Conservation (phyloP, 2,888 invertebrate genomes). For the Scrobipalpa costella region DNA sequence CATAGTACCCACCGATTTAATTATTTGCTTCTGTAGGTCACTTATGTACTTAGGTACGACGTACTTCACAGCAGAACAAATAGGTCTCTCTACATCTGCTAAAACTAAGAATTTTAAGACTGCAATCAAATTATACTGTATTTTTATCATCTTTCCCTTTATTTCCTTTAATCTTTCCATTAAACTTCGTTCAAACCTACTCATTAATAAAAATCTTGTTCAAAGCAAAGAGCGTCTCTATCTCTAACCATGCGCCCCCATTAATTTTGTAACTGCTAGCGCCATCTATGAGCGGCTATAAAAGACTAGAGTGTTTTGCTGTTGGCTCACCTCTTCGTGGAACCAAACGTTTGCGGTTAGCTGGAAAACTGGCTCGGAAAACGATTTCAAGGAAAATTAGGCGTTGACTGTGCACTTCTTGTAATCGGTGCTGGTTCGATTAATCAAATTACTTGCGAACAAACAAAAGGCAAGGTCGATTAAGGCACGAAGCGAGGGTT, state of each 20-base stretch:
- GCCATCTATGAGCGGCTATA: not conserved
- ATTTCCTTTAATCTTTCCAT: not conserved
- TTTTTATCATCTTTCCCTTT: too few relatives aligned
- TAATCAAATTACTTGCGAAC: constrained; percentile 4
- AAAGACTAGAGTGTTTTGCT: not conserved
- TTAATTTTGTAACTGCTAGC: not conserved
- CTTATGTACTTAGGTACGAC: too few relatives aligned
- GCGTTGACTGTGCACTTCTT: constrained; percentile 18
- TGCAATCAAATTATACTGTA: too few relatives aligned
- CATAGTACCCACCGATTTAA: too few relatives aligned
- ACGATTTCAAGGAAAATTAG: not conserved
- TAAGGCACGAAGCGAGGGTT: too few relatives aligned
- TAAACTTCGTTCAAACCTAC: too few relatives aligned
- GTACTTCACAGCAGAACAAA: too few relatives aligned
- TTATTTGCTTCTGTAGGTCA: too few relatives aligned
- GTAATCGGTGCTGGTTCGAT: constrained; percentile 26
- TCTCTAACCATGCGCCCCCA: not conserved
- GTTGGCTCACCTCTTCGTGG: not conserved
- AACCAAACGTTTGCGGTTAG: not conserved
- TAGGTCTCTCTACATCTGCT: too few relatives aligned
- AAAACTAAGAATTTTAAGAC: too few relatives aligned
- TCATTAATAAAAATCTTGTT: not conserved
- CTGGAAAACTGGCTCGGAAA: constrained; percentile 12
- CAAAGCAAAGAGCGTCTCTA: too few relatives aligned
- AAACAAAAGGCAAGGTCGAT: not conserved